Base-by-base conservation (phyloP, 92 coral and sea anemone species). In the Phenganax marumi region DNA sequence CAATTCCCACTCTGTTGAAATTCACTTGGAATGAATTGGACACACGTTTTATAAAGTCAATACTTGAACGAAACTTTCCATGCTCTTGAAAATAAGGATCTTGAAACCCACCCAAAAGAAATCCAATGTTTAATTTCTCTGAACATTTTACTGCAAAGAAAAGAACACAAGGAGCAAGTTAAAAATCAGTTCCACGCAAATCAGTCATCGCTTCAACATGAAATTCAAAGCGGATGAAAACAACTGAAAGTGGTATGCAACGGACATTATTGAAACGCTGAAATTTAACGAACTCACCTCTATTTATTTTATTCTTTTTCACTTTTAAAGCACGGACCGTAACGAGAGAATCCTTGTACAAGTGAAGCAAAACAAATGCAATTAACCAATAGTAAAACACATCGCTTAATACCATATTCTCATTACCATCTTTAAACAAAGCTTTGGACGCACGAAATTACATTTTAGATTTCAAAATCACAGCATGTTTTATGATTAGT, bases 21-120 rank as follows among this genome's bases (percentile, higher is more conserved):
- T 63, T 52, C 17, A 62, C 58, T 47, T 50, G 72, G 51, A 78
- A 78, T 23, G 50, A 58, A 26, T 63, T 63, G 11, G 60, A 58
- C 19, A 78, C 51, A 10, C 73, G 55, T 66, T 78, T 43, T 22
- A 78, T 8, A 22, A 78, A 78, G n/a, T 78, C 73, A 43, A 51
- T 62, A 7, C 9, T 53, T 11, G 68, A 39, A 14, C 21, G 54
- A 43, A 78, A 78, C 43, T 78, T 63, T 39, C 83, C 83, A 63
- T n/a, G 17, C 55, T 78, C 83, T 78, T 61, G 83, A 50, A 78
- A 78, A 49, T 78, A 78, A n/a, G 83, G 83, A 78, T 78, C 73
- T 61, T 78, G 83, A 78, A 78, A 78, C n/a, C 83, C 83, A 16
- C 83, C 83, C 83, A 78, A 13, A 46, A 78, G 13, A 63, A 78